Conservation (phyloP, 37 sponge, comb jelly and placozoan species). For the Agelas oroides region DNA sequence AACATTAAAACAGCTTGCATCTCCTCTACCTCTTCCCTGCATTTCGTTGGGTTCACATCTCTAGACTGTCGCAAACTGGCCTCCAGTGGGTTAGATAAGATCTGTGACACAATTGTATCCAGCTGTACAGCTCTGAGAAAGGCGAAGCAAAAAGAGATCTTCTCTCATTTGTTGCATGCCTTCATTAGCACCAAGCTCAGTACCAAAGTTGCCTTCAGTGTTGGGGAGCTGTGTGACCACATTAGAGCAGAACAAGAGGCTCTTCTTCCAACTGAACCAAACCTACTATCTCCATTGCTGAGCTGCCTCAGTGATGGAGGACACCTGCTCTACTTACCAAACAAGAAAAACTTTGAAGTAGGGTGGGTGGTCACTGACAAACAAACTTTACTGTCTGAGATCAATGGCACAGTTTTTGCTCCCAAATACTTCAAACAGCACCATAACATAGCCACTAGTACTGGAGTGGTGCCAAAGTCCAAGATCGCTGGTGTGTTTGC, state of each 20-base stretch:
- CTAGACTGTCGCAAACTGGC: too few species aligned
- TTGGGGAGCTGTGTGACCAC: too few species aligned
- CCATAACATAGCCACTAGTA: neutral
- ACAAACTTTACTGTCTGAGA: conserved; percentile 4
- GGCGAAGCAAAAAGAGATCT: too few species aligned
- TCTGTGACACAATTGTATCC: too few species aligned
- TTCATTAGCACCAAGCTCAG: too few species aligned
- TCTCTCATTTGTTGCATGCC: too few species aligned
- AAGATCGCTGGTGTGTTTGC: neutral
- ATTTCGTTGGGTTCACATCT: too few species aligned
- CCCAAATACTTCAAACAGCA: conserved; percentile 4
- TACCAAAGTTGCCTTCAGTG: too few species aligned
- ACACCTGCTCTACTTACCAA: conserved; percentile 4
- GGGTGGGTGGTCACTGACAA: conserved; percentile 15
- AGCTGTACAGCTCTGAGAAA: too few species aligned
- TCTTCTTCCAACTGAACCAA: neutral
- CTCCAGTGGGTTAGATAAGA: too few species aligned
- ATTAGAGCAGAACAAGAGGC: neutral
- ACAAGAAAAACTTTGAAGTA: neutral
- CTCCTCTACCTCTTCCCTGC: too few species aligned
- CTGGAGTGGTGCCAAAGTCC: conserved; percentile 21
- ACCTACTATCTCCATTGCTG: neutral
- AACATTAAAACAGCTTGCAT: too few species aligned
- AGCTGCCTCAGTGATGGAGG: conserved; percentile 8
- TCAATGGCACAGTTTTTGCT: conserved; percentile 39